Percentiles rank a stretch among this genome's conserved stretches.
Conservation (phyloP, 2,888 invertebrate species). For the Napeogenes inachia region DNA sequence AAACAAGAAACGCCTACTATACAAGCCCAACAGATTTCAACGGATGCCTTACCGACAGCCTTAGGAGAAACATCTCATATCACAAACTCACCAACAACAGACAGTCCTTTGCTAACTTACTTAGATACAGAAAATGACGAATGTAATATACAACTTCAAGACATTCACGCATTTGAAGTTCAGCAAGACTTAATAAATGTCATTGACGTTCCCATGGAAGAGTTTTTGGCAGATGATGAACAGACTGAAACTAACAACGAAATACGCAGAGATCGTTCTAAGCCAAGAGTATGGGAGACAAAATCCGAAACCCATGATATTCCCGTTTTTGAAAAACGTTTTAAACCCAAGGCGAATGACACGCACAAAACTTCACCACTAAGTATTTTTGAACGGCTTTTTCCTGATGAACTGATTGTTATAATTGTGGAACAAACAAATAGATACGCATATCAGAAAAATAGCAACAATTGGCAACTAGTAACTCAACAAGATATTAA, state of each 20-base stretch:
- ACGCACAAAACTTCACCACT: constrained; percentile 26
- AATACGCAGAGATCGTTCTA: constrained; percentile 13
- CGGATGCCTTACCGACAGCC: constrained; percentile 26
- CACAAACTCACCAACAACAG: constrained; percentile 28
- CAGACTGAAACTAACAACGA: constrained; percentile 13
- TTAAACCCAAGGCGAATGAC: constrained; percentile 27
- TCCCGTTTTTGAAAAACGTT: constrained; percentile 28
- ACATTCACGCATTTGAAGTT: constrained; percentile 12
- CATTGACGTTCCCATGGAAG: constrained; percentile 11
- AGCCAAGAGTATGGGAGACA: constrained; percentile 29
- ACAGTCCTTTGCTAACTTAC: constrained; percentile 19
- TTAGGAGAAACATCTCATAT: constrained; percentile 26
- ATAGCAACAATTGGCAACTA: constrained; percentile 33
- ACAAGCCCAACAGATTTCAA: constrained; percentile 26
- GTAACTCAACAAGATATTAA: constrained; percentile 34
- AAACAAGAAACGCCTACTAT: constrained; percentile 24
- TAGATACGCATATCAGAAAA: constrained; percentile 35
- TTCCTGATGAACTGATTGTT: constrained; percentile 32
- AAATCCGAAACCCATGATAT: constrained; percentile 24
- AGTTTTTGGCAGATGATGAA: constrained; percentile 8
- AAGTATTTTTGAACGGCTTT: constrained; percentile 33
- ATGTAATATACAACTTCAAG: constrained; percentile 11
- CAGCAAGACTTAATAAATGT: constrained; percentile 11
- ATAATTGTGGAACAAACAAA: constrained; percentile 36
- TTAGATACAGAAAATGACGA: constrained; percentile 11